Percentiles rank a stretch among this genome's conserved stretches.
Evolutionary conservation across 2,113 vertebrate genomes (phyloP).

Genomic region (Rhinichthys klamathensis): DNA sequence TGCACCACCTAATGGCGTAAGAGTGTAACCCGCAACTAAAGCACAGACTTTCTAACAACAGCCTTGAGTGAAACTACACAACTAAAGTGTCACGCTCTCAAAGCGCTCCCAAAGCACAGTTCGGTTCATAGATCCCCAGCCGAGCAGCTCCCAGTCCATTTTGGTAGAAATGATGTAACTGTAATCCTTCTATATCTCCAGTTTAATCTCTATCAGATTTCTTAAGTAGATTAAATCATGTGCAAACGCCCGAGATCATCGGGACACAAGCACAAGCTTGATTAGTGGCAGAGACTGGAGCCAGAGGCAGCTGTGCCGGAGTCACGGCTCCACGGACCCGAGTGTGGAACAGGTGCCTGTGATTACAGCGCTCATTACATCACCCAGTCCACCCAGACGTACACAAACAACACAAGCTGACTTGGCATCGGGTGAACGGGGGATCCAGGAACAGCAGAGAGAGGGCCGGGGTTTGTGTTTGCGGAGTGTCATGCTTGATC

Average conservation of each 20-base stretch:
- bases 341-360: conserved; percentile 81
- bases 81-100: neutral
- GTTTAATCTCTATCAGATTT: conserved; percentile 29
- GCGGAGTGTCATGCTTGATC: conserved; percentile 97
- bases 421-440: conserved; percentile 86
- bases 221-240: neutral
- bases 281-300: conserved; percentile 43
- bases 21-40: neutral
- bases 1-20: neutral
- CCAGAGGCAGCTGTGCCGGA: conserved; percentile 46
- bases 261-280: neutral
- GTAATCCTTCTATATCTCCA: neutral
- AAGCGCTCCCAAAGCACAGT: neutral
- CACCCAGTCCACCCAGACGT: conserved; percentile 82
- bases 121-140: neutral
- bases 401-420: conserved; percentile 84
- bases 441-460: conserved; percentile 82
- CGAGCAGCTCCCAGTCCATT: neutral
- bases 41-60: too few species aligned
- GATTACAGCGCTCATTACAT: conserved; percentile 84
- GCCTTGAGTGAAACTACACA: neutral
- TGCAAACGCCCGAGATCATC: neutral
- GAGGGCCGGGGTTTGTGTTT: conserved; percentile 92
- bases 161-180: neutral
- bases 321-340: conserved; percentile 32